Evolutionary conservation across 2,797 vertebrate genomes (phyloP), one percentile per base, ranked within the genome.

Genomic region (Scarus forsteni): DNA sequence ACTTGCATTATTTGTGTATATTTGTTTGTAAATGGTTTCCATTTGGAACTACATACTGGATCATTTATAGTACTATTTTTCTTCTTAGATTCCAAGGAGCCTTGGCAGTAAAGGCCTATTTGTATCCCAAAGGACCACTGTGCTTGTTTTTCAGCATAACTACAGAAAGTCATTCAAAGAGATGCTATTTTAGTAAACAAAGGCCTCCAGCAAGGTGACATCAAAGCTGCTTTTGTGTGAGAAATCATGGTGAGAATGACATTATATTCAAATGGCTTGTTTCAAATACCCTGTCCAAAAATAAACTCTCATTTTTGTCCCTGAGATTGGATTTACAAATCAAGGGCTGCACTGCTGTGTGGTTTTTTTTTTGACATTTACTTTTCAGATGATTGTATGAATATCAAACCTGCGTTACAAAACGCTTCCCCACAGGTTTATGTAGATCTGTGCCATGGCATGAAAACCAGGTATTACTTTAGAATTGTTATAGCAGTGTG

Each of bases 151-250:
- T 61, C 27, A 40, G 10, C 45, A 45, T 43, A 34, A 39, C n/a
- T 59, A 27, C 44, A 42, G 35, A 53, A 46, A 35, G 2, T 51
- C 45, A 52, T n/a, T 34, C 40, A 72, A 65, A 66, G 54, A 73
- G 64, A 40, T 67, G 52, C 63, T 85, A 83, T 83, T 86, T 79
- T 77, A n/a, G 54, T 34, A 55, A 5, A 40, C 13, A 74, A 67
- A 71, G 19, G 34, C 46, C 54, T 61, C n/a, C 42, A 60, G 43
- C 60, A 60, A 53, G 43, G 50, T 57, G 45, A 10, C 10, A 52
- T 63, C 60, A 75, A 72, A 76, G 60, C 34, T 68, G 57, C 62
- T 69, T 65, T 75, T 9, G 66, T 43, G 62, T 15, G 64, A 58
- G 44, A 51, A 12, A 53, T 62, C 55, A 54, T 36, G 68, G 27